Conservation (phyloP, 2,797 vertebrate species). For the Heliangelus exortis region DNA sequence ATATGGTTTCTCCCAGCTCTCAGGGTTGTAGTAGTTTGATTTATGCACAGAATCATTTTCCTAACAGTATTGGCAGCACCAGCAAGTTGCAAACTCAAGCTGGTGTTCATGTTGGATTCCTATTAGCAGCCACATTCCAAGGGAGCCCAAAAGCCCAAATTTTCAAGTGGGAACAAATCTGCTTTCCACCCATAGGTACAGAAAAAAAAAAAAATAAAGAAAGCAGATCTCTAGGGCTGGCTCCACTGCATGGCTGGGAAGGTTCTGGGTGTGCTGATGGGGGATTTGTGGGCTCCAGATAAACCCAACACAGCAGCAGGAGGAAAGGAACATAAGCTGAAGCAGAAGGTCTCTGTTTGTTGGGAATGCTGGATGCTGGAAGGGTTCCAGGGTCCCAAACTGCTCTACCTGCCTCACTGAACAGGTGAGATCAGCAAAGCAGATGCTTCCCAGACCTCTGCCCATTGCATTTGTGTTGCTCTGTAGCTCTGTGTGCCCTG, state of each 20-base stretch:
- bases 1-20: not conserved
- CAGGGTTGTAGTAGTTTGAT: not conserved
- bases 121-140: not conserved
- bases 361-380: not conserved
- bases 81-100: not conserved
- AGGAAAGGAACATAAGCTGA: constrained; percentile 54
- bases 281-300: constrained; percentile 52
- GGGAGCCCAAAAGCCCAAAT: not conserved
- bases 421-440: not conserved
- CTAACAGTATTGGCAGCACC: not conserved
- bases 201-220: not conserved
- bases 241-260: not conserved
- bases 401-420: constrained; percentile 15
- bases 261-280: not conserved
- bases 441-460: constrained; percentile 36
- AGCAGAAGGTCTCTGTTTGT: constrained; percentile 53
- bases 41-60: not conserved
- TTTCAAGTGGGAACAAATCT: not conserved
- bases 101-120: not conserved
- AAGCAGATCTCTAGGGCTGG: not conserved
- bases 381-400: not conserved
- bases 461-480: not conserved
- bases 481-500: not conserved
- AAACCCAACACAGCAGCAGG: constrained; percentile 57
- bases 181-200: not conserved